These are phyloP conservation scores for Formicarius rufipectus DNA, from an alignment of 2,113 vertebrate genomes.

Conservation along the genomic window DNA sequence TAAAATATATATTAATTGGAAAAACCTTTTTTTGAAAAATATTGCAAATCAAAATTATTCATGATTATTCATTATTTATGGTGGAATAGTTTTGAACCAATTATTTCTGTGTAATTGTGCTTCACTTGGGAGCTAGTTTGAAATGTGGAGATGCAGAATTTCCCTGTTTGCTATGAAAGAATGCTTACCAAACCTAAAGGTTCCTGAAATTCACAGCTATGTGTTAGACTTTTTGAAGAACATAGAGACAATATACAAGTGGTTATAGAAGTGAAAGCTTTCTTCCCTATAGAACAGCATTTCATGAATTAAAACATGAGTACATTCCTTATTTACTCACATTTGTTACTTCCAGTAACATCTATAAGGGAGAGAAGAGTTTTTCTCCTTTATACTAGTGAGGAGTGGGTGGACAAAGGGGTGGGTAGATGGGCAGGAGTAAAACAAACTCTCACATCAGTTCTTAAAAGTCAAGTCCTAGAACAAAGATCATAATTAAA, in stretches of 20 bases:
- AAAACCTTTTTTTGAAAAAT: background rate
- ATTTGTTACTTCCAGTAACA: background rate
- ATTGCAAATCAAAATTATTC: background rate
- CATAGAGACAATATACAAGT: accelerated
- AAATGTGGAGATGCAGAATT: background rate
- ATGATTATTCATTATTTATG: background rate
- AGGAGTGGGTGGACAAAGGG: background rate
- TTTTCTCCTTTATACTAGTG: background rate
- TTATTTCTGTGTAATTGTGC: background rate
- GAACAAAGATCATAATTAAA: background rate
- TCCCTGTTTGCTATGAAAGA: background rate
- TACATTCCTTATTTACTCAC: background rate
- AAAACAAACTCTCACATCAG: background rate
- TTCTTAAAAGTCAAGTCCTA: background rate
- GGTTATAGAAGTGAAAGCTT: background rate
- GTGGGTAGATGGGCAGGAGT: background rate
- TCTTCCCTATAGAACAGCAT: background rate
- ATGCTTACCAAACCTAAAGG: background rate
- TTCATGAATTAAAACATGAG: background rate
- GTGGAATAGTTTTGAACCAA: background rate
- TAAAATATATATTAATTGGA: background rate
- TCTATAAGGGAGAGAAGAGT: background rate
- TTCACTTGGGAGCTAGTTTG: background rate
- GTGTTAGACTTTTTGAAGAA: background rate
- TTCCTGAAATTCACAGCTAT: background rate